phyloP scores from a whole-genome alignment of 92 coral and sea anemone species.

The Diadumene lineata region DNA sequence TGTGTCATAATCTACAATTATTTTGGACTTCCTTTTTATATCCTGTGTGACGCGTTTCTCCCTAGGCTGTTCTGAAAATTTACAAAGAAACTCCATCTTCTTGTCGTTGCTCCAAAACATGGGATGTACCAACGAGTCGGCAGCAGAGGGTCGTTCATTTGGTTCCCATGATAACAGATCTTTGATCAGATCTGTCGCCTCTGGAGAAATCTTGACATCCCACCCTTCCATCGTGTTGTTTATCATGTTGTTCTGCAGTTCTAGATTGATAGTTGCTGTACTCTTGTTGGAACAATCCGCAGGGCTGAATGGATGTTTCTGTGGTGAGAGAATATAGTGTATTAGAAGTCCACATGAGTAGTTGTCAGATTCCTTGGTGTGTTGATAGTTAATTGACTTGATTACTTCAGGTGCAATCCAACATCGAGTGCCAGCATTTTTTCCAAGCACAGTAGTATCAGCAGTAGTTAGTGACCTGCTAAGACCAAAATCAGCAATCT shows the following conservation, averaged over 20 bases:
- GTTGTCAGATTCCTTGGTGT: conserved; percentile 20
- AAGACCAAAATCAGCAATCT: conserved; percentile 48
- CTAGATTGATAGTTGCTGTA: conserved; percentile 5
- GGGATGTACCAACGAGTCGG: conserved; percentile 40
- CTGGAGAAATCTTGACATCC: conserved; percentile 13
- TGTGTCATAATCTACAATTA: not conserved
- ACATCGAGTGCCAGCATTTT: conserved; percentile 30
- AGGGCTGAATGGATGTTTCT: conserved; percentile 27
- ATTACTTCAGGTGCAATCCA: conserved; percentile 44
- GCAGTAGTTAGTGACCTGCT: not conserved
- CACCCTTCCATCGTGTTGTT: conserved; percentile 12
- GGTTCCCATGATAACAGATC: conserved; percentile 1
- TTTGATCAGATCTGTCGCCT: conserved; percentile 34
- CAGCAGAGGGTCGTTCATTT: conserved; percentile 41
- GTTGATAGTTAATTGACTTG: conserved; percentile 13
- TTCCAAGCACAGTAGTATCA: conserved; percentile 13
- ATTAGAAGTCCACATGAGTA: conserved; percentile 37
- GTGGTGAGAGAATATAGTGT: conserved; percentile 23
- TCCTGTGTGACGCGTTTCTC: not conserved
- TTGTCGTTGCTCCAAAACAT: conserved; percentile 56
- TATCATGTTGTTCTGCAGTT: conserved; percentile 23
- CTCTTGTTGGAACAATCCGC: no score
- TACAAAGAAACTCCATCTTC: conserved; percentile 40
- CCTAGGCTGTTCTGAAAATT: not conserved
- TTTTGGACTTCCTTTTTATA: no score